A percentile compares a stretch with the other conserved stretches of the same genome.
phyloP scores from a whole-genome alignment of 1,140 invertebrate species.

The Orius laevigatus region DNA sequence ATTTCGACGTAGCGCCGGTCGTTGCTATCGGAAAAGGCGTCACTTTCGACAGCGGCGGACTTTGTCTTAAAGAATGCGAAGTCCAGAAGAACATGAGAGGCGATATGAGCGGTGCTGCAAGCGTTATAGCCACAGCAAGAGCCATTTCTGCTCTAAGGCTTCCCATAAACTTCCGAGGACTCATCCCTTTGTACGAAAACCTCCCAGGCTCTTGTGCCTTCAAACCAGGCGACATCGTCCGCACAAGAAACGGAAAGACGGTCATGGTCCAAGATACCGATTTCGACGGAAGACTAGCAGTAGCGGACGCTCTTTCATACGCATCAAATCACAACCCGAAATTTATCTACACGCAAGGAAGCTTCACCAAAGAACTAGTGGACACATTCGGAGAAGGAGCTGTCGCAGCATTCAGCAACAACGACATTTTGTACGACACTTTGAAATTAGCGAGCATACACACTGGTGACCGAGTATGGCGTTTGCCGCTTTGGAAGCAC shows the following conservation, averaged over 20 bases:
- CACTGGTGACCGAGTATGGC: slow-evolving; percentile 40
- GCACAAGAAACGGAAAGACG: slow-evolving; percentile 38
- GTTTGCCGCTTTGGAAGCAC: slow-evolving; percentile 36
- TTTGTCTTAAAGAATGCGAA: slow-evolving; percentile 38
- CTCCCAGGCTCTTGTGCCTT: slow-evolving; percentile 40
- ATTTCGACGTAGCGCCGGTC: slow-evolving; percentile 28
- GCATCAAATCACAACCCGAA: slow-evolving; percentile 28
- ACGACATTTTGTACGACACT: slow-evolving; percentile 26
- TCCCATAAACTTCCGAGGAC: slow-evolving; percentile 36
- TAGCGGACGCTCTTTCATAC: slow-evolving; percentile 46
- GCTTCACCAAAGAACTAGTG: slow-evolving; percentile 30
- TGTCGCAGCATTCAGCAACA: slow-evolving; percentile 40
- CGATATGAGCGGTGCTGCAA: slow-evolving; percentile 50
- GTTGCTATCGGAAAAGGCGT: slow-evolving; percentile 35
- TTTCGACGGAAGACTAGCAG: slow-evolving; percentile 42
- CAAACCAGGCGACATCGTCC: slow-evolving; percentile 45
- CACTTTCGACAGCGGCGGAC: slow-evolving; percentile 49
- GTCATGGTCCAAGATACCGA: slow-evolving; percentile 49
- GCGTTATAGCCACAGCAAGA: slow-evolving; percentile 34
- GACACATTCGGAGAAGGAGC: slow-evolving; percentile 46
- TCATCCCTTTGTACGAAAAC: slow-evolving; percentile 43
- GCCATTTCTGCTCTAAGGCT: slow-evolving; percentile 34
- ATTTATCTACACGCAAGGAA: slow-evolving; percentile 41
- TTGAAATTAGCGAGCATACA: slow-evolving; percentile 26
- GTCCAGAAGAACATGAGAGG: slow-evolving; percentile 43